Conservation (phyloP, 2,113 vertebrate species). For the Engystomops pustulosus region DNA sequence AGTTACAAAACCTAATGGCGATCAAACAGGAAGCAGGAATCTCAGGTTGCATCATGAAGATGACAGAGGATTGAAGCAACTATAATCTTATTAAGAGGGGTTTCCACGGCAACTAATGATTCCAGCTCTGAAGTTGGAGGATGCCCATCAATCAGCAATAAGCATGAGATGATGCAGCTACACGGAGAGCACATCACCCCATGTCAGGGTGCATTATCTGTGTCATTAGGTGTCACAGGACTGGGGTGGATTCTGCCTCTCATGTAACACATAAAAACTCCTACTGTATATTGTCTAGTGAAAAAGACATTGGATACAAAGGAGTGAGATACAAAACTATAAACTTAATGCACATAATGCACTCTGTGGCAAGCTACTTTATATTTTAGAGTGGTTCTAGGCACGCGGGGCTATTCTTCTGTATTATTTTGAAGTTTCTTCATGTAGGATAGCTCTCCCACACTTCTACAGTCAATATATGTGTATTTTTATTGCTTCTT, state of each 20-base stretch:
- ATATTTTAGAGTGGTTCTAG: too few species aligned
- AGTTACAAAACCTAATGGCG: neutral
- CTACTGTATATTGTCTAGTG: too few species aligned
- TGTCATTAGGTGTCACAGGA: neutral
- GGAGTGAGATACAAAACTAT: too few species aligned
- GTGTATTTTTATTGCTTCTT: too few species aligned
- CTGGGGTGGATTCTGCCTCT: neutral
- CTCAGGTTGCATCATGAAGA: neutral
- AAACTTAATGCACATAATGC: too few species aligned
- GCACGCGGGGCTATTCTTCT: too few species aligned
- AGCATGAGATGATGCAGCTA: neutral
- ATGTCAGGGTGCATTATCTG: neutral
- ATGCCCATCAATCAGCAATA: constrained; percentile 25
- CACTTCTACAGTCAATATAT: too few species aligned
- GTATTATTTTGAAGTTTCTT: too few species aligned
- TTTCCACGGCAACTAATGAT: constrained; percentile 42
- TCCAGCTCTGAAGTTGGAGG: constrained; percentile 1
- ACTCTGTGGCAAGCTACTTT: too few species aligned
- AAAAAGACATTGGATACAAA: neutral
- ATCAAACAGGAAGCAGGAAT: neutral
- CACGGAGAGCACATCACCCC: neutral
- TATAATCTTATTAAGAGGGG: constrained; percentile 11
- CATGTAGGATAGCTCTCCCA: too few species aligned
- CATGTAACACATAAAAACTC: neutral
- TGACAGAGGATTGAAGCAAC: neutral